phyloP scores from a whole-genome alignment of 2,113 vertebrate genomes.

The Elaphurus davidianus region DNA sequence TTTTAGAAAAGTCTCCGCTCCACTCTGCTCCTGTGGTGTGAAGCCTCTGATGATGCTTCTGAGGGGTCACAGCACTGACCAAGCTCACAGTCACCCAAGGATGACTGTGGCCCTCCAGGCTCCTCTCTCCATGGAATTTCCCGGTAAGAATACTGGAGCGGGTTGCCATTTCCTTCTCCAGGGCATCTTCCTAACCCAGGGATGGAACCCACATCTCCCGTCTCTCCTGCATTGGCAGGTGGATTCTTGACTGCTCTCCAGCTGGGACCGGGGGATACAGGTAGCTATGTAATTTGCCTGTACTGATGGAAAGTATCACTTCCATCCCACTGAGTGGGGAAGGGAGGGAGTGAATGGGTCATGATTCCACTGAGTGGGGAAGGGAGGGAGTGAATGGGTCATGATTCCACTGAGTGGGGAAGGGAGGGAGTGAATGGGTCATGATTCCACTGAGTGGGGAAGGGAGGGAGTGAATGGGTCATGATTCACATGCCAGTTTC shows the following conservation, averaged over 20 bases:
- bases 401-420: neutral
- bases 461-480: neutral
- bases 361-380: neutral
- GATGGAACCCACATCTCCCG: neutral
- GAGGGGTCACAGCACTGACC: neutral
- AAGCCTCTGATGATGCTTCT: neutral
- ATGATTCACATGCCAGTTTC: neutral
- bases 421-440: neutral
- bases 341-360: neutral
- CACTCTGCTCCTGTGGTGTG: accelerated
- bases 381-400: neutral
- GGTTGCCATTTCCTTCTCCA: neutral
- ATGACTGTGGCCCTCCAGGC: neutral
- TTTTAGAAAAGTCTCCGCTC: neutral
- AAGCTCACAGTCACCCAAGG: neutral
- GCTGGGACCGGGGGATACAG: neutral
- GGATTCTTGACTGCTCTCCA: neutral
- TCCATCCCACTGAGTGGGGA: neutral
- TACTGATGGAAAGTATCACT: neutral
- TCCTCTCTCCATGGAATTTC: neutral
- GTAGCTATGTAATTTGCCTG: too few species aligned
- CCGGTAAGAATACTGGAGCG: neutral
- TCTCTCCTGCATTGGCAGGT: neutral
- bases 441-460: neutral
- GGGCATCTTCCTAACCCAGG: neutral